Evolutionary conservation across 2,888 invertebrate genomes (phyloP), one percentile per base, ranked within the genome.

Genomic region (Tenthredo notha): DNA sequence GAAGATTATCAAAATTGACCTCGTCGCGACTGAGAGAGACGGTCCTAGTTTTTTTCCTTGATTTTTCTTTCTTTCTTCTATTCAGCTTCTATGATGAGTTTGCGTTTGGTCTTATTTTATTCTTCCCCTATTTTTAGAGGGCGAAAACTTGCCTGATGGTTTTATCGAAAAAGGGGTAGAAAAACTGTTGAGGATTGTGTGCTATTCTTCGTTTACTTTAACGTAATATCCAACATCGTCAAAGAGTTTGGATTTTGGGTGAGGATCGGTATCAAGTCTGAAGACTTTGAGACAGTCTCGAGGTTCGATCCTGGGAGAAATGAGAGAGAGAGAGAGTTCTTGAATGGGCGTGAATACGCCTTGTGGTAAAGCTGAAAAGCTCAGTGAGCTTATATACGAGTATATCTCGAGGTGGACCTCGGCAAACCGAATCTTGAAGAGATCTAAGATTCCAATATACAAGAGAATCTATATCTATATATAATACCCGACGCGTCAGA

Each of bases 401-500:
- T 37, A 37, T 37, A 37, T 77, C 29, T 12, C 29, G 47, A 37
- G 70, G 77, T 77, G 77, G 77, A 77, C 77, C 54, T 40, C 29
- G 43, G 50, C 18, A 77, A n/a, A 43, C 15, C 40, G 43, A 77
- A 77, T 77, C 77, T 54, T 54, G 77, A 15, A n/a, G 54, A 54
- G 77, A 77, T 77, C 77, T 54, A 10, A 75, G 77, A 77, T 77
- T 77, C 77, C 77, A 50, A 77, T 37, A 77, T 29, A 77, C n/a
- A 77, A 12, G 6, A 7, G 70, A 9, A 61, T 61, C 61, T 25
- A 67, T 67, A 67, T 15, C 67, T 67, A 33, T 15, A 54, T 77
- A 12, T 77, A 33, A 54, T 77, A 6, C 54, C 37, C 15, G 50
- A 33, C 12, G 77, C 47, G 29, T 77, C 77, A 77, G 54, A 54